Conservation (phyloP, 2,113 vertebrate species). For the Megaceryle torquata region DNA sequence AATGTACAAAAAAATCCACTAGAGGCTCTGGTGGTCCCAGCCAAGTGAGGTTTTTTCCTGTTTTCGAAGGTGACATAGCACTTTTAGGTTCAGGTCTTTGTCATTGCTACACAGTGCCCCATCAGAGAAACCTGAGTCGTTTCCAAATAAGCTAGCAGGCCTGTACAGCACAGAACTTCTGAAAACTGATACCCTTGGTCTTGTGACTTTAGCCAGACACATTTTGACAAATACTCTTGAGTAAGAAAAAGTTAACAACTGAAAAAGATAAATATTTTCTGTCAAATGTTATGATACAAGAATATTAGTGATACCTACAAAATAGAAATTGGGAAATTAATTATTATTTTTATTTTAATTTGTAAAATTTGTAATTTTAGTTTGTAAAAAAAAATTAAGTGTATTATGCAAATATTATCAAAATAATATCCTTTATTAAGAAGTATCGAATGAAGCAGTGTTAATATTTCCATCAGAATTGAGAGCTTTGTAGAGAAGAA, state of each 20-base stretch:
- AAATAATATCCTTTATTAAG: not conserved
- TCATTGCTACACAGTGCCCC: not conserved
- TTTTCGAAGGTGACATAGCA: not conserved
- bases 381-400: not conserved
- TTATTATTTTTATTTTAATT: not conserved
- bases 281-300: not conserved
- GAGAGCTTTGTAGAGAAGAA: not conserved
- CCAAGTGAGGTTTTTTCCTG: not conserved
- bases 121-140: not conserved
- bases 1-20: not conserved
- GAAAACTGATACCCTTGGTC: not conserved
- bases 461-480: not conserved
- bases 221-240: not conserved
- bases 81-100: not conserved
- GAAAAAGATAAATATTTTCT: not conserved
- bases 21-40: not conserved
- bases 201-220: not conserved
- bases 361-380: not conserved
- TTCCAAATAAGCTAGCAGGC: not conserved
- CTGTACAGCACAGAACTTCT: not conserved
- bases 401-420: not conserved
- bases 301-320: not conserved
- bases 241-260: not conserved
- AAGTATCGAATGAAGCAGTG: not conserved
- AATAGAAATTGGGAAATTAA: not conserved